Base-by-base conservation (phyloP, 2,113 vertebrate species). In the Boleophthalmus pectinirostris region DNA sequence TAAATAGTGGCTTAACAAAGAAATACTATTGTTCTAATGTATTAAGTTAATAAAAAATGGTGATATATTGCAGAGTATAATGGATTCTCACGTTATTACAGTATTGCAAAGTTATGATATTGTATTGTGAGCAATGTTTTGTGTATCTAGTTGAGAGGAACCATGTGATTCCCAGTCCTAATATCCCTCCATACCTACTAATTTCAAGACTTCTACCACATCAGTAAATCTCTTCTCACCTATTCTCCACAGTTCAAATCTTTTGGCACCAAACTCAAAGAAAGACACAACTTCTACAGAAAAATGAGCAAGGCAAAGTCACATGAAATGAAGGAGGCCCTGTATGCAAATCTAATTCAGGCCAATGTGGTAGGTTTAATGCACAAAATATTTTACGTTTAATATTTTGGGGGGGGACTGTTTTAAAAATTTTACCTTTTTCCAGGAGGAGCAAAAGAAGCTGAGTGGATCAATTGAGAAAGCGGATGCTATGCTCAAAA, bases 211-310 rank as follows among this genome's bases (percentile, higher is more conserved):
- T 43, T 43, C 8, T 43, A 43, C 38, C 38, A 43, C 9, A 10
- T 9, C 10, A 1, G 10, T 43, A 43, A 10, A 43, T 43, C 38
- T 43, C 38, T 43, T 23, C 3, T 25, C 8, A 7, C 18, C 21
- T 29, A 4, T 47, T 66, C 56, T 75, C 64, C 71, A 72, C 89
- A 94, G 93, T 61, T 93, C 18, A 87, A 85, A 70, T 72, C 64
- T 21, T 91, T 93, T 46, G 90, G 92, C 15, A 68, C 81, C 1
- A 92, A 88, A 75, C 80, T 94, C n/a, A 94, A 92, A 76, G 91
- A 91, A 66, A 88, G 66, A 69, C 88, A 87, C 23, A 86, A 80
- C 61, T 74, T 89, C 54, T 93, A 91, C 86, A 83, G 90, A 70
- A 93, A 92, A 80, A 82, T 2, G n/a, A 88, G 85, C 82, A 93